Conservation (phyloP, 2,888 invertebrate genomes). For the Electrophaes corylata region DNA sequence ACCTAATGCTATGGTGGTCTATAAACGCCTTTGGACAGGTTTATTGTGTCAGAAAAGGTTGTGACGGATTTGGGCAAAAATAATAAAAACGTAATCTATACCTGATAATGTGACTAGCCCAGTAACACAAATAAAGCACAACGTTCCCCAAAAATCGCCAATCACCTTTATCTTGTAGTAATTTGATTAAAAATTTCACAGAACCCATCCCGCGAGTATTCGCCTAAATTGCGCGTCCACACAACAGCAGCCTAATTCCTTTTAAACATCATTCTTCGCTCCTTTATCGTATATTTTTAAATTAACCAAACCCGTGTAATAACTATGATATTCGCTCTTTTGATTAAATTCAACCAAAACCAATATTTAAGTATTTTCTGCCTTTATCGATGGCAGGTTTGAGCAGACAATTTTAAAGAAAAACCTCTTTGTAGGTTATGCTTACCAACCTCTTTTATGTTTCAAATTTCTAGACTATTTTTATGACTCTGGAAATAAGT, state of each 20-base stretch:
- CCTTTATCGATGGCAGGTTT: slow-evolving; percentile 49
- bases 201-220: slow-evolving; percentile 73
- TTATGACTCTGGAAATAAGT: slow-evolving; percentile 39
- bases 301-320: slow-evolving; percentile 73
- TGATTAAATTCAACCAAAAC: slow-evolving; percentile 81
- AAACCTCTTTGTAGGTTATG: slow-evolving; percentile 40
- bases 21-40: too few relatives aligned
- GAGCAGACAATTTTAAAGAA: slow-evolving; percentile 54
- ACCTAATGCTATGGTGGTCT: too few relatives aligned
- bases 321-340: slow-evolving; percentile 73
- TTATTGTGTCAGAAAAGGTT: too few relatives aligned
- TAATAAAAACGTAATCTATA: too few relatives aligned
- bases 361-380: slow-evolving; percentile 80
- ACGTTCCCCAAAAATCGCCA: slow-evolving; percentile 43
- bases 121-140: slow-evolving; percentile 22
- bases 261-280: slow-evolving; percentile 78
- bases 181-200: slow-evolving; percentile 84
- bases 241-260: slow-evolving; percentile 77
- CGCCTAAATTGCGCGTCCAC: slow-evolving; percentile 75
- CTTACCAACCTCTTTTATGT: slow-evolving; percentile 38
- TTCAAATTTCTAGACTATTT: slow-evolving; percentile 39
- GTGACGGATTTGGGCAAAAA: too few relatives aligned
- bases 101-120: not conserved
- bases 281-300: slow-evolving; percentile 80
- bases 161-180: slow-evolving; percentile 76